Percentiles rank a stretch among this genome's conserved stretches.
phyloP scores from a whole-genome alignment of 2,113 vertebrate species.

The Carassius gibelio region DNA sequence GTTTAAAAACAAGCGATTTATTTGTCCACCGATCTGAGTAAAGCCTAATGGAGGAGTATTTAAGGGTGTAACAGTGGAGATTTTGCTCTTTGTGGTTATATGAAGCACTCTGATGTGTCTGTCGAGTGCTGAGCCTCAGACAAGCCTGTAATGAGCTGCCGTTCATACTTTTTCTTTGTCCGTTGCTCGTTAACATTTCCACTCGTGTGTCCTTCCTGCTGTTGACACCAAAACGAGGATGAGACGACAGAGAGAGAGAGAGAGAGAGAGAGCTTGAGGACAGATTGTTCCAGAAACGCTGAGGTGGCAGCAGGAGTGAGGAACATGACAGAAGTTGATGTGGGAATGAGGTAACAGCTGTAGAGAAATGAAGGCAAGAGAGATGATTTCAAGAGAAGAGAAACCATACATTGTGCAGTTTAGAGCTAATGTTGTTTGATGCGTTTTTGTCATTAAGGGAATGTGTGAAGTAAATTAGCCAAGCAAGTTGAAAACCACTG shows the following conservation, averaged over 20 bases:
- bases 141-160: neutral
- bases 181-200: constrained; percentile 9
- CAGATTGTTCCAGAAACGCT: constrained; percentile 49
- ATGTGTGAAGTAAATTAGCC: neutral
- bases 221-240: constrained; percentile 7
- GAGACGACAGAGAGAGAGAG: neutral
- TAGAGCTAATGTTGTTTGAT: neutral
- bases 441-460: neutral
- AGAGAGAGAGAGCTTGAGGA: neutral
- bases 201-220: neutral
- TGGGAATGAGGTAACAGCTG: constrained; percentile 39
- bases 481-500: neutral
- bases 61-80: neutral
- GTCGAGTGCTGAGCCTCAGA: neutral
- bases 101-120: neutral
- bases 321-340: constrained; percentile 54
- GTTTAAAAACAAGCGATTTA: too few species aligned
- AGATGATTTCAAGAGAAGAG: neutral
- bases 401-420: neutral
- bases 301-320: constrained; percentile 61
- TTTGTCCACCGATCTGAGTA: too few species aligned
- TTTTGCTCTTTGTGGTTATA: neutral
- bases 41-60: neutral
- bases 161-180: constrained; percentile 19
- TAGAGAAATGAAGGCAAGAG: neutral